phyloP scores from a whole-genome alignment of 2,888 invertebrate species.

The Pterostichus madidus region DNA sequence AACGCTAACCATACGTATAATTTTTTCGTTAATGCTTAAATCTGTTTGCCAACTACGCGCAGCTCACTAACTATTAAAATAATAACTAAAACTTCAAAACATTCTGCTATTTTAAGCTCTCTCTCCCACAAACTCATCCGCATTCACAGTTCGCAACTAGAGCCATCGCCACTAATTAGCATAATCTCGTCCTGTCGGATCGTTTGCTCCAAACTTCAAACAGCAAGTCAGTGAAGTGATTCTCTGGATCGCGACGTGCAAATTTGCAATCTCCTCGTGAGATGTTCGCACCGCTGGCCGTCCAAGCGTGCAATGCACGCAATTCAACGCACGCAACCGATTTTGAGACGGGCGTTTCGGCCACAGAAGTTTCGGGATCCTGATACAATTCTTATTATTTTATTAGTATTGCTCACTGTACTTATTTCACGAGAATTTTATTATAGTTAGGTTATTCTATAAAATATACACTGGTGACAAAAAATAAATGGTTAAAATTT shows the following conservation, averaged over 20 bases:
- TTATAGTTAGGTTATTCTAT: too few relatives aligned
- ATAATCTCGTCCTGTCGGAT: conserved; percentile 50
- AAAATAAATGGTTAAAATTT: too few relatives aligned
- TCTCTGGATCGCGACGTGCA: conserved; percentile 48
- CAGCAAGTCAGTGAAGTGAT: conserved; percentile 47
- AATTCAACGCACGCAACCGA: conserved; percentile 14
- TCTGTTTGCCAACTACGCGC: too few relatives aligned
- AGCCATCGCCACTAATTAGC: conserved; percentile 41
- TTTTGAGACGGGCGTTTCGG: background rate
- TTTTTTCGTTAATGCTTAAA: too few relatives aligned
- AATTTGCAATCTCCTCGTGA: conserved; percentile 58
- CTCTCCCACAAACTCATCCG: background rate
- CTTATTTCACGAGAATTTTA: too few relatives aligned
- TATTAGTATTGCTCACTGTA: too few relatives aligned
- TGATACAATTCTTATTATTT: background rate
- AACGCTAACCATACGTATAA: too few relatives aligned
- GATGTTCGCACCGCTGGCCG: conserved; percentile 45
- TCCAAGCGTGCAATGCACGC: conserved; percentile 28
- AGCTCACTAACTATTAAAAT: too few relatives aligned
- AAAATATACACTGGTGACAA: too few relatives aligned
- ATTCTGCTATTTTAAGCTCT: too few relatives aligned
- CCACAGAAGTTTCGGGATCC: background rate
- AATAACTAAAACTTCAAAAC: too few relatives aligned
- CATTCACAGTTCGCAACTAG: conserved; percentile 24
- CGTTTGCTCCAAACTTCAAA: conserved; percentile 39